Evolutionary conservation across 2,797 vertebrate genomes (phyloP), one percentile per base, ranked within the genome.

Genomic region (Hybognathus amarus): DNA sequence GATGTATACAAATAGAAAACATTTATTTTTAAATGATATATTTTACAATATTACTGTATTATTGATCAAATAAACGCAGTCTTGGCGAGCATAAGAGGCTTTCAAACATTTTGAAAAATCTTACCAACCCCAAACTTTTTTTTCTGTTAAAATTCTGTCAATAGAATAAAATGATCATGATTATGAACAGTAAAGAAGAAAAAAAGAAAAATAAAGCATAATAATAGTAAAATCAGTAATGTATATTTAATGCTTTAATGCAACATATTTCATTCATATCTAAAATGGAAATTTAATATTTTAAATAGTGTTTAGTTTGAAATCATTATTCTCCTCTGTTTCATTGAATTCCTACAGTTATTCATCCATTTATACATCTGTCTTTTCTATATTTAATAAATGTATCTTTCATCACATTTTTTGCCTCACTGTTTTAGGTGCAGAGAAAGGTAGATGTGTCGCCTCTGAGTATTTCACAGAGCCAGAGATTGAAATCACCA

Each of bases 391-490:
- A 64, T 83, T 81, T 73, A 63, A 18, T 77, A 85, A 69, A 85
- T 89, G 82, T 88, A 80, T n/a, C 24, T 83, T 79, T 82, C 80
- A 64, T 67, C 47, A 56, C 50, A 20, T 73, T 45, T 33, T 24
- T 20, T 81, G 59, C 47, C 47, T 85, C 59, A 88, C 73, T 90
- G 79, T 87, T 67, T 70, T 88, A 95, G 94, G 94, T 69, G 63
- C 94, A 69, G 94, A 96, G 89, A 95, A 95, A 59, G 94, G 94
- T 59, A 91, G 96, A 84, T 98, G 97, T 77, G 96, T 98, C 15
- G 96, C 97, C 2, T 97, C 97, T 0, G 97, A 98, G 87, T 98
- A 97, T 89, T 98, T 98, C 90, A 96, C 96, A 4, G 97, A 97
- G 88, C 96, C 96, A 0, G 97, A 98, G 80, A 96, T 97, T 73